Percentiles rank a stretch among this genome's conserved stretches.
Conservation (phyloP, 2,888 invertebrate species). For the Drosophila sordidula region DNA sequence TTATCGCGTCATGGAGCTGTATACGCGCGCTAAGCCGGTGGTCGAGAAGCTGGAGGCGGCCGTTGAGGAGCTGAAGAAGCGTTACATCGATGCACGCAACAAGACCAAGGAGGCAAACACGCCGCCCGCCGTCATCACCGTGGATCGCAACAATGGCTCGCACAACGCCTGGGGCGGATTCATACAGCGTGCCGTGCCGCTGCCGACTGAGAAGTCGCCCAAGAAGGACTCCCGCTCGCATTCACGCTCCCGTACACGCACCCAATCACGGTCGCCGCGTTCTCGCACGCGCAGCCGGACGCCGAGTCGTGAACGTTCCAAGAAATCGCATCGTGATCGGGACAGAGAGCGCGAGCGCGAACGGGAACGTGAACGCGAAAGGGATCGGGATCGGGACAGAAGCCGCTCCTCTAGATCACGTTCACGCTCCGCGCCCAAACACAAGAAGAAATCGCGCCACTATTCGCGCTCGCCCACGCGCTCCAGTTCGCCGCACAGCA, state of each 20-base stretch:
- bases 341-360: slow-evolving; percentile 34
- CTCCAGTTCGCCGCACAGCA: slow-evolving; percentile 84
- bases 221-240: slow-evolving; percentile 83
- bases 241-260: slow-evolving; percentile 78
- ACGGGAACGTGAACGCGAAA: slow-evolving; percentile 48
- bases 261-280: slow-evolving; percentile 82
- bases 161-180: slow-evolving; percentile 90
- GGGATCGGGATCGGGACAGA: slow-evolving; percentile 43
- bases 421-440: slow-evolving; percentile 81
- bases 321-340: slow-evolving; percentile 71
- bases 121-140: slow-evolving; percentile 84
- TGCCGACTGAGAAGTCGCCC: slow-evolving; percentile 79
- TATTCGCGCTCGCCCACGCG: slow-evolving; percentile 84
- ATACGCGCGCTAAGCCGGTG: slow-evolving; percentile 92
- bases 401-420: slow-evolving; percentile 77
- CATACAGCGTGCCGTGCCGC: slow-evolving; percentile 86
- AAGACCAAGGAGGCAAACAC: slow-evolving; percentile 84
- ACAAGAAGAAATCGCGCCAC: slow-evolving; percentile 84
- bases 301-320: slow-evolving; percentile 72
- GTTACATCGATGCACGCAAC: slow-evolving; percentile 87
- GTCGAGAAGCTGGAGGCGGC: slow-evolving; percentile 90
- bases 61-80: slow-evolving; percentile 90
- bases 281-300: slow-evolving; percentile 73
- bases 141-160: slow-evolving; percentile 87
- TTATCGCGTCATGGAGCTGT: slow-evolving; percentile 92